phyloP scores from a whole-genome alignment of 1,140 invertebrate genomes.

The Thaumatotibia leucotreta region DNA sequence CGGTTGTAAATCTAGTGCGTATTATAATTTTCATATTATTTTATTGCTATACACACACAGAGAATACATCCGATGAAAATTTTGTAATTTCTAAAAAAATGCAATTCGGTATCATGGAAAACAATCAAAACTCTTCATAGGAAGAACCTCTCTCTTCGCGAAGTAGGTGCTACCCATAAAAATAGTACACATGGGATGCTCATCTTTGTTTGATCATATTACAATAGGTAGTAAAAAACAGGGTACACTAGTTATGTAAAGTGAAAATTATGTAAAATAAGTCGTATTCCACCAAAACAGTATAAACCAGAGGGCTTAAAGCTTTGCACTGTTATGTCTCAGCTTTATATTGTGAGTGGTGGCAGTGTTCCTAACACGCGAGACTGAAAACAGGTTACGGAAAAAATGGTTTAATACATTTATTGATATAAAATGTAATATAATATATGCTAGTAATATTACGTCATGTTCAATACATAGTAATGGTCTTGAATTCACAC shows the following conservation, averaged over 20 bases:
- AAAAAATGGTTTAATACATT: conserved; percentile 17
- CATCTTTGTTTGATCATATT: no score
- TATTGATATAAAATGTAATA: background rate
- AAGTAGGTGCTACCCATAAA: no score
- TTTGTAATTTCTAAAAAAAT: background rate
- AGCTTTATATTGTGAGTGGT: conserved; percentile 24
- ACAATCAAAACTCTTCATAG: no score
- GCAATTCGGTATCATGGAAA: no score
- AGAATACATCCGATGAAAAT: background rate
- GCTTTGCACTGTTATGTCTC: background rate
- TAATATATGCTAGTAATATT: background rate
- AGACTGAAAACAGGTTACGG: conserved; percentile 29
- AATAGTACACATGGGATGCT: no score
- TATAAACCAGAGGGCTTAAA: background rate
- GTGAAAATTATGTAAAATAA: background rate
- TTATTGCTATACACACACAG: no score
- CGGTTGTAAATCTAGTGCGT: background rate
- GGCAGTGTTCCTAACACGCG: conserved; percentile 31
- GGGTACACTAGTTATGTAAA: no score
- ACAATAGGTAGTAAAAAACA: no score
- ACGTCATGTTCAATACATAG: no score
- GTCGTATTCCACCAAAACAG: background rate
- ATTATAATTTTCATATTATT: background rate
- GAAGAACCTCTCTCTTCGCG: no score
- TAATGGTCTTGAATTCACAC: background rate